Evolutionary conservation across 2,113 vertebrate species (phyloP), one percentile per base, ranked within the genome.

Genomic region (Hydrolagus affinis): DNA sequence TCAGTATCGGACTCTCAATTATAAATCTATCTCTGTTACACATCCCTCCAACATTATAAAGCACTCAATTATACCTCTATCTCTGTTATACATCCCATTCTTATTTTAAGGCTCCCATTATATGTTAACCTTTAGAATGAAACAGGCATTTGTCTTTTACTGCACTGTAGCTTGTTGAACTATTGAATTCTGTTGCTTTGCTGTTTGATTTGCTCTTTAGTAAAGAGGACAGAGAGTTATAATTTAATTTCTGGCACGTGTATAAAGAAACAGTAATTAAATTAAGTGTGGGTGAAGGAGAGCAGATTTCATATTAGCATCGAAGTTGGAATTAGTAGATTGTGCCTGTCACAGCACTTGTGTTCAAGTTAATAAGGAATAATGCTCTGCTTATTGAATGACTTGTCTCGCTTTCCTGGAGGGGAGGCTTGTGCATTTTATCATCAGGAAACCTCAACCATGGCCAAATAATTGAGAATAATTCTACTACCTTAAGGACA

Each of bases 231-330:
- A 30, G 59, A 60, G n/a, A 19, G 15, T 10, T 64, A 25, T 83
- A 62, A 83, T 83, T 83, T 83, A 83, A 83, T 83, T 83, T 66
- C 25, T 11, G 11, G 14, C 8, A 14, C 59, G 2, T 30, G 59
- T 64, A 64, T 30, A 25, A 80, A 60, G 62, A 30, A 83, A 32
- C 66, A 14, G 78, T 21, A 83, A 83, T 68, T 66, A 64, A 64
- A 60, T 80, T 80, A 66, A 15, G 21, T 30, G 64, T 64, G 25
- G 30, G 66, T 10, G 17, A 21, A 83, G 25, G 60, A 83, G 1
- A 8, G 14, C 23, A 19, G 78, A 64, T 32, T 80, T 80, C 77
- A 8, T 17, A 30, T 64, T 66, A 83, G 21, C 62, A 64, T 17
- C 8, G 14, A 19, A 6, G n/a, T 62, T 28, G 62, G 76, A 60